phyloP scores from a whole-genome alignment of 2,888 invertebrate species.

The Drosophila percnosoma region DNA sequence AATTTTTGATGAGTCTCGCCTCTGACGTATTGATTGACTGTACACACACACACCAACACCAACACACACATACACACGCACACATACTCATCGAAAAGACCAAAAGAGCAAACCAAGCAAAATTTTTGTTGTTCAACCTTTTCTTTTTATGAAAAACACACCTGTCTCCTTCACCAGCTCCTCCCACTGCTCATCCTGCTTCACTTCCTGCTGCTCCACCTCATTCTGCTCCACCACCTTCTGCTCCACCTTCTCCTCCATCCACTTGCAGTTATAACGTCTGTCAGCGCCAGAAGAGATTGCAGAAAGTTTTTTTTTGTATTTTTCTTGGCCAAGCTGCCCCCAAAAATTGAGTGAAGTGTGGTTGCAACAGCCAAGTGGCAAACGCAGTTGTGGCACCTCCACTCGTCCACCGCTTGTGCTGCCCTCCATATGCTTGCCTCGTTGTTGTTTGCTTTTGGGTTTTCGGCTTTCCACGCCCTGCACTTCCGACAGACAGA shows the following conservation, averaged over 20 bases:
- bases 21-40: constrained; percentile 76
- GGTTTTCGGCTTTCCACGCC: constrained; percentile 55
- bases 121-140: constrained; percentile 36
- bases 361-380: constrained; percentile 60
- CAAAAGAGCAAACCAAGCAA: constrained; percentile 7
- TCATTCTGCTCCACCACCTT: neutral
- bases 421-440: neutral
- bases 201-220: neutral
- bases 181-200: neutral
- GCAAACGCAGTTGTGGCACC: constrained; percentile 49
- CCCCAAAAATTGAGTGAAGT: constrained; percentile 49
- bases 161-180: constrained; percentile 18
- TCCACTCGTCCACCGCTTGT: neutral
- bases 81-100: neutral
- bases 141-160: constrained; percentile 18
- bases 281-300: constrained; percentile 53
- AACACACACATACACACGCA: constrained; percentile 4
- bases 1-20: constrained; percentile 76
- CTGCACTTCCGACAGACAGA: constrained; percentile 37
- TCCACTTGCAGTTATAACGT: constrained; percentile 48
- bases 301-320: constrained; percentile 44
- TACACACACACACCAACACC: constrained; percentile 13
- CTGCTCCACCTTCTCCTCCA: constrained; percentile 7
- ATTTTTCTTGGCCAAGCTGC: constrained; percentile 4
- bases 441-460: constrained; percentile 52